Percentiles rank a stretch among this genome's conserved stretches.
phyloP scores from a whole-genome alignment of 2,888 invertebrate species.

The Sepioteuthis lessoniana region DNA sequence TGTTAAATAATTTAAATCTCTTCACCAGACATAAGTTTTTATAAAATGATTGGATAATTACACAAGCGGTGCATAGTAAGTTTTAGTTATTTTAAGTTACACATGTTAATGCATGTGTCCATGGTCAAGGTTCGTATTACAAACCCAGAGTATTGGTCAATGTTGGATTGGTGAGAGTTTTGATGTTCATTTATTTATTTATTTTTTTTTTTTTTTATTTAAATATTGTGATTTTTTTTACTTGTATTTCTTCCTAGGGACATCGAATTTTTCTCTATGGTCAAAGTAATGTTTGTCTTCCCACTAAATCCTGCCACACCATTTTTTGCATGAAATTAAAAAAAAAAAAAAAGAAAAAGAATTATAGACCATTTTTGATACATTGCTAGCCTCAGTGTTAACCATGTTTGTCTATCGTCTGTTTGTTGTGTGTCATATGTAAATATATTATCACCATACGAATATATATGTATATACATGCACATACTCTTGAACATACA shows the following conservation, averaged over 20 bases:
- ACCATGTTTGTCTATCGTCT: not conserved
- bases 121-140: not conserved
- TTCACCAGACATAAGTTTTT: too few species aligned
- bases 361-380: not conserved
- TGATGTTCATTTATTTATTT: too few species aligned
- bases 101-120: too few species aligned
- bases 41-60: too few species aligned
- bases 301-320: not conserved
- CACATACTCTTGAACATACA: not conserved
- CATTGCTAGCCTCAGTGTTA: conserved; percentile 21
- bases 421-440: conserved; percentile 2
- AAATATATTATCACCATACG: conserved; percentile 33
- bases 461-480: not conserved
- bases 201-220: not conserved
- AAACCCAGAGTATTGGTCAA: not conserved
- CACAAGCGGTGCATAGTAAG: too few species aligned
- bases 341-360: not conserved
- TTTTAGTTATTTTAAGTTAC: too few species aligned
- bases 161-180: too few species aligned
- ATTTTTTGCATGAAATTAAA: conserved; percentile 1
- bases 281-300: not conserved
- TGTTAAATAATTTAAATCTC: too few species aligned
- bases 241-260: not conserved
- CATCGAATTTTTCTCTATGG: not conserved
- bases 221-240: too few species aligned